A percentile compares a stretch with the other conserved stretches of the same genome.
phyloP scores from a whole-genome alignment of 2,888 invertebrate genomes.

The Koerneria pararmatus region DNA sequence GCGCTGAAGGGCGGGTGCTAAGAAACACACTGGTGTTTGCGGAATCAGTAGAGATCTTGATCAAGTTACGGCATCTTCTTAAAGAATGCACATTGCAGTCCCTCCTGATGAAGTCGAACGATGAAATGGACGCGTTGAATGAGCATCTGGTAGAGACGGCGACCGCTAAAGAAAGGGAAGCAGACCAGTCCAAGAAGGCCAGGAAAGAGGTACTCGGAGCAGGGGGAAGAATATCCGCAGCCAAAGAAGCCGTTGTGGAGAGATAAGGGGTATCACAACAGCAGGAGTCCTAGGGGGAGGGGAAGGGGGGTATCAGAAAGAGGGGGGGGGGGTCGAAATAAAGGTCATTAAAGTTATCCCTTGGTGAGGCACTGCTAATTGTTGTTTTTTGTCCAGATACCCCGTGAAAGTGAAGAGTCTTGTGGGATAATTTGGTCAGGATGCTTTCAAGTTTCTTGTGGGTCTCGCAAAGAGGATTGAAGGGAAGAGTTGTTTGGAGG shows the following conservation, averaged over 20 bases:
- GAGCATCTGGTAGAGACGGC: slow-evolving; percentile 31
- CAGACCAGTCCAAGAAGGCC: slow-evolving; percentile 26
- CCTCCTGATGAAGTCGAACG: slow-evolving; percentile 30
- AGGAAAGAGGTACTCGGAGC: slow-evolving; percentile 20
- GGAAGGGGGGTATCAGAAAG: not conserved
- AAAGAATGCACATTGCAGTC: slow-evolving; percentile 28
- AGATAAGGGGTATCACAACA: not conserved
- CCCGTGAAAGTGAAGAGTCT: too few relatives aligned
- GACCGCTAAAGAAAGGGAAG: slow-evolving; percentile 28
- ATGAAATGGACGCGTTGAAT: slow-evolving; percentile 37
- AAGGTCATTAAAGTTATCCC: too few relatives aligned
- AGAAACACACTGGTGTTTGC: too few relatives aligned
- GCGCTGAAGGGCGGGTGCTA: not conserved
- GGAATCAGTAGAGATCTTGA: not conserved
- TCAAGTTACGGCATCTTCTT: not conserved
- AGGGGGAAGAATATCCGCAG: not conserved
- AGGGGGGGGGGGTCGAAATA: slow-evolving; percentile 21
- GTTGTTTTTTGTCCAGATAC: too few relatives aligned
- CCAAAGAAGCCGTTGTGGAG: not conserved
- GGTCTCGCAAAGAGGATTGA: too few relatives aligned
- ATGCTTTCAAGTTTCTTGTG: too few relatives aligned
- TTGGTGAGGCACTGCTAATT: too few relatives aligned
- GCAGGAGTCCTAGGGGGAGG: not conserved
- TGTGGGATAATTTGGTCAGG: too few relatives aligned
- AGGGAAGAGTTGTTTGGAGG: too few relatives aligned